phyloP scores from a whole-genome alignment of 2,888 invertebrate genomes.

The Lycia hirtaria region DNA sequence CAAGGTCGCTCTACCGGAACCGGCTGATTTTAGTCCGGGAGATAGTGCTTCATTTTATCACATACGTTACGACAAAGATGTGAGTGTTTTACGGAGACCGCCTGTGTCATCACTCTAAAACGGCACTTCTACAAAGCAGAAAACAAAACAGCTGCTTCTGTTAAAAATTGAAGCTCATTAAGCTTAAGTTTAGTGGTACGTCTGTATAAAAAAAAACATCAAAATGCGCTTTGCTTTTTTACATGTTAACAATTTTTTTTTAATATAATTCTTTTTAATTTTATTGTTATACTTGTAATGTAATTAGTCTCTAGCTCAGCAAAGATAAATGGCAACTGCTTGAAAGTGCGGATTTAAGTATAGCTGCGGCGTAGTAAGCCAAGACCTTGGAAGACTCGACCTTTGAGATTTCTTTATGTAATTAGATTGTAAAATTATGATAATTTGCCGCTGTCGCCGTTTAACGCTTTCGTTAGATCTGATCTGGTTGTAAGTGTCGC shows the following conservation, averaged over 20 bases:
- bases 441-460: constrained; percentile 14
- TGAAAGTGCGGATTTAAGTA: background rate
- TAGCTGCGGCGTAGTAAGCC: constrained; percentile 11
- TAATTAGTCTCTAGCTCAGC: background rate
- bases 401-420: constrained; percentile 29
- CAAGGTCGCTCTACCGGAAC: constrained; percentile 52
- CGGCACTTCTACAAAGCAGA: too few species aligned
- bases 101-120: too few species aligned
- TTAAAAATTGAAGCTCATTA: too few species aligned
- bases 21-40: constrained; percentile 39
- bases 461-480: constrained; percentile 19
- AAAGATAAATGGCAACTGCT: background rate
- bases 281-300: background rate
- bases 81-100: too few species aligned
- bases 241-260: too few species aligned
- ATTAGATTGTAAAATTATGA: constrained; percentile 30
- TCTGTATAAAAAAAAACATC: too few species aligned
- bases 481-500: constrained; percentile 12
- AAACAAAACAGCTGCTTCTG: too few species aligned
- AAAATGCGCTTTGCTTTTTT: too few species aligned
- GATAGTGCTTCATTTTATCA: constrained; percentile 12
- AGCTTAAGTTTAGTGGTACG: too few species aligned
- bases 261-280: too few species aligned
- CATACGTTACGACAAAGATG: too few species aligned
- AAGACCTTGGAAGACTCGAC: constrained; percentile 26